These are phyloP conservation scores for Drosophila melanica DNA, from an alignment of 1,140 invertebrate genomes.

Conservation along the genomic window DNA sequence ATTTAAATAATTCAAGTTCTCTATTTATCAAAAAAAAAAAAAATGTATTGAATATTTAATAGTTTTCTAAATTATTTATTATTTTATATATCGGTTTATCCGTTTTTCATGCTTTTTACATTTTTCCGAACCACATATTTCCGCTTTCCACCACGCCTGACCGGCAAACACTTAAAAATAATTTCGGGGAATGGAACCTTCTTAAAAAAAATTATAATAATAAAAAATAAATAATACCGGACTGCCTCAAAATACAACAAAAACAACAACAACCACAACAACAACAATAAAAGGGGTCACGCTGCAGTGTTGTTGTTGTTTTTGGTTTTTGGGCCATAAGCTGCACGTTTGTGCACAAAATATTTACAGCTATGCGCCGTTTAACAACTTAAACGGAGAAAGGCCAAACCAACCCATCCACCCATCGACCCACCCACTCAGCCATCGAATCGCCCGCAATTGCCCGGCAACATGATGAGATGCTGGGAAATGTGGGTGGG, in stretches of 20 bases:
- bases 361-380: constrained; percentile 66
- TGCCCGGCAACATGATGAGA: constrained; percentile 17
- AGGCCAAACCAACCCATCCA: constrained; percentile 16
- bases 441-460: constrained; percentile 6
- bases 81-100: no score
- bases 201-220: constrained; percentile 6
- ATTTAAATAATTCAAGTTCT: no score
- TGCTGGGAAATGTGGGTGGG: constrained; percentile 10
- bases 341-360: constrained; percentile 48
- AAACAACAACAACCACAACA: constrained; percentile 11
- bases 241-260: constrained; percentile 30
- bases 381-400: constrained; percentile 62
- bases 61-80: no score
- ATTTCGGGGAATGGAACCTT: constrained; percentile 56
- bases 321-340: constrained; percentile 43
- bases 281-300: constrained; percentile 53
- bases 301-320: constrained; percentile 37
- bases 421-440: background rate
- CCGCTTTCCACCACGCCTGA: constrained; percentile 34
- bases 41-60: no score
- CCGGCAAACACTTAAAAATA: constrained; percentile 70
- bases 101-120: no score
- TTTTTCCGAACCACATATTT: background rate
- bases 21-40: no score
- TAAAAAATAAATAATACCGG: constrained; percentile 24